phyloP scores from a whole-genome alignment of 1,140 invertebrate genomes.

The Cataglyphis hispanica region DNA sequence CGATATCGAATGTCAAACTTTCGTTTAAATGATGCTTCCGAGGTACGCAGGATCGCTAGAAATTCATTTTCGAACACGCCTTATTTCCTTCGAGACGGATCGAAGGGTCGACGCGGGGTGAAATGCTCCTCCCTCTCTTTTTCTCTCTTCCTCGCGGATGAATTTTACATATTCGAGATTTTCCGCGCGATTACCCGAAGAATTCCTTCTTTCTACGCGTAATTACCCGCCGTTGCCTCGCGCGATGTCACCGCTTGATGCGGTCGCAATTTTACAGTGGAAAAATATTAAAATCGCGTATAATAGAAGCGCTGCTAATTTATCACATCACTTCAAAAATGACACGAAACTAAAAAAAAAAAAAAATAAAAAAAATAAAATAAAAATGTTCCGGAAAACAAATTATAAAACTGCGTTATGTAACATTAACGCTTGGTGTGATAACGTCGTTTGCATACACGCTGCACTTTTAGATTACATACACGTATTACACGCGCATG shows the following conservation, averaged over 20 bases:
- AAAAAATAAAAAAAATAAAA: too few relatives aligned
- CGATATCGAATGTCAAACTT: background rate
- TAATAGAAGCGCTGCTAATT: slow-evolving; percentile 34
- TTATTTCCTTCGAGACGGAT: slow-evolving; percentile 37
- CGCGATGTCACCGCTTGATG: slow-evolving; percentile 52
- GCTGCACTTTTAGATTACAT: background rate
- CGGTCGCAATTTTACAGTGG: slow-evolving; percentile 15
- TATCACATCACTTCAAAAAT: slow-evolving; percentile 15
- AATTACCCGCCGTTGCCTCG: slow-evolving; percentile 40
- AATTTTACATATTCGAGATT: slow-evolving; percentile 57
- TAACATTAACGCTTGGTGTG: background rate
- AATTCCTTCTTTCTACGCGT: slow-evolving; percentile 54
- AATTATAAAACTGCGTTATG: slow-evolving; percentile 23
- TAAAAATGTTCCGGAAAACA: background rate
- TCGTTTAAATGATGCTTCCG: background rate
- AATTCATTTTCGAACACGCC: slow-evolving; percentile 39
- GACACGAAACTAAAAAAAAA: background rate
- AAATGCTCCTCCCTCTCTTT: background rate
- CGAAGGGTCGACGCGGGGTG: slow-evolving; percentile 19
- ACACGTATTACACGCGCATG: background rate
- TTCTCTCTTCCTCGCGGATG: background rate
- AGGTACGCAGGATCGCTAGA: background rate
- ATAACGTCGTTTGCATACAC: background rate
- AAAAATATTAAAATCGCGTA: slow-evolving; percentile 26
- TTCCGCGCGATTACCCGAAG: slow-evolving; percentile 52